These are phyloP conservation scores for Tenebrio molitor DNA, from an alignment of 1,140 invertebrate genomes.

Conservation along the genomic window DNA sequence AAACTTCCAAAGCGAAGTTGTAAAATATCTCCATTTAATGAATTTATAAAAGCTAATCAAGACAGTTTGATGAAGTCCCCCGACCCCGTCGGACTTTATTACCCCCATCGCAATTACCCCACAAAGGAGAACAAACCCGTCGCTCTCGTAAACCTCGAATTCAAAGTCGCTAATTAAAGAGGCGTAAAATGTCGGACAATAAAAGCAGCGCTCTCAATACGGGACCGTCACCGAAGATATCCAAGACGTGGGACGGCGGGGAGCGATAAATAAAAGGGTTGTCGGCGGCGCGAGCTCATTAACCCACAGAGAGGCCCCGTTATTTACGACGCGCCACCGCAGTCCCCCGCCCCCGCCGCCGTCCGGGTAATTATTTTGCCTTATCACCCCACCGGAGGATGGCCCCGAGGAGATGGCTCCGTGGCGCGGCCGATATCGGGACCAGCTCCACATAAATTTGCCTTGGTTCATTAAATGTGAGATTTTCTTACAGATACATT, in stretches of 20 bases:
- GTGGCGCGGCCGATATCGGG: constrained; percentile 19
- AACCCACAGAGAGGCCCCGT: constrained; percentile 29
- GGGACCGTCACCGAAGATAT: background rate
- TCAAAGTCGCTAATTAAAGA: background rate
- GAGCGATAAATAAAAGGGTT: constrained; percentile 27
- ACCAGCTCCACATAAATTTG: constrained; percentile 48
- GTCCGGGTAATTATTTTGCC: constrained; percentile 46
- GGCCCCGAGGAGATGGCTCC: constrained; percentile 3
- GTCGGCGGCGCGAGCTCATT: constrained; percentile 40
- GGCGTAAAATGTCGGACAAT: background rate
- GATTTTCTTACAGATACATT: constrained; percentile 61
- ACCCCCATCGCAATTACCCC: background rate
- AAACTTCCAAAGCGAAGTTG: background rate
- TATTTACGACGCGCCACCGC: constrained; percentile 4
- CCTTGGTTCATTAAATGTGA: constrained; percentile 58
- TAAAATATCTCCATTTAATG: background rate
- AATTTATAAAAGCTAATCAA: constrained; percentile 1
- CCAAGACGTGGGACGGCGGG: background rate
- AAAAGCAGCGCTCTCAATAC: background rate
- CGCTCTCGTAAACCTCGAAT: background rate
- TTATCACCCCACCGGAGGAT: constrained; percentile 39
- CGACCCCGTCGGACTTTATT: background rate
- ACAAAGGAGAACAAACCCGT: background rate
- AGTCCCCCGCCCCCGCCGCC: constrained; percentile 1
- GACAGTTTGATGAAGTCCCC: background rate